A percentile compares a stretch with the other conserved stretches of the same genome.
These are phyloP conservation scores for Choloepus hoffmanni DNA, from an alignment of 2,113 vertebrate genomes.

Conservation along the genomic window DNA sequence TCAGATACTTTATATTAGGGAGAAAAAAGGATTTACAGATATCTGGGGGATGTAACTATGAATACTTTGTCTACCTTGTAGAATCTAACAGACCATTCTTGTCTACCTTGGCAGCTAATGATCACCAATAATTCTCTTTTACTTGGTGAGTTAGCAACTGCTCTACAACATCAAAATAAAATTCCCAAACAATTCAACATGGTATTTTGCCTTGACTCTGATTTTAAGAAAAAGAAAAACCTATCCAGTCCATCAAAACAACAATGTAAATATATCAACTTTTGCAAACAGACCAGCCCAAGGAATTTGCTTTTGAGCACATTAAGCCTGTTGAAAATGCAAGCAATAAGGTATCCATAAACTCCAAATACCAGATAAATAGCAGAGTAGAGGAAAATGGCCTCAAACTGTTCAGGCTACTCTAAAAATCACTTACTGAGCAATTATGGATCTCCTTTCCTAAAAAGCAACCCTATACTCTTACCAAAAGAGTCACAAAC, in stretches of 20 bases:
- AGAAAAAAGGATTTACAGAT: slow-evolving; percentile 54
- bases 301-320: slow-evolving; percentile 70
- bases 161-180: slow-evolving; percentile 67
- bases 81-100: slow-evolving; percentile 33
- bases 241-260: slow-evolving; percentile 64
- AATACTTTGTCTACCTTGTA: slow-evolving; percentile 33
- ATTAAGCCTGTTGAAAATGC: slow-evolving; percentile 63
- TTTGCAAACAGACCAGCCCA: slow-evolving; percentile 72
- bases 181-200: slow-evolving; percentile 47
- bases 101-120: slow-evolving; percentile 11
- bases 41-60: slow-evolving; percentile 62
- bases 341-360: slow-evolving; percentile 52
- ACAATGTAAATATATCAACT: slow-evolving; percentile 56
- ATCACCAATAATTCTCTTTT: slow-evolving; percentile 57
- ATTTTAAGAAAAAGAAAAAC: slow-evolving; percentile 50
- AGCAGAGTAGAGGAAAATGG: slow-evolving; percentile 38
- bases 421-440: slow-evolving; percentile 62
- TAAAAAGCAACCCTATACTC: slow-evolving; percentile 41
- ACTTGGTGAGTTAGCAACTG: background rate
- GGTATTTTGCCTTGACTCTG: slow-evolving; percentile 39
- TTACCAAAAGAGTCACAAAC: slow-evolving; percentile 68
- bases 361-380: slow-evolving; percentile 56
- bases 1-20: slow-evolving; percentile 62
- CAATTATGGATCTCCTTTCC: slow-evolving; percentile 54
- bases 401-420: slow-evolving; percentile 31